A percentile compares a stretch with the other conserved stretches of the same genome.
These are phyloP conservation scores for Hololepta plana DNA, from an alignment of 2,888 invertebrate species.

Conservation along the genomic window DNA sequence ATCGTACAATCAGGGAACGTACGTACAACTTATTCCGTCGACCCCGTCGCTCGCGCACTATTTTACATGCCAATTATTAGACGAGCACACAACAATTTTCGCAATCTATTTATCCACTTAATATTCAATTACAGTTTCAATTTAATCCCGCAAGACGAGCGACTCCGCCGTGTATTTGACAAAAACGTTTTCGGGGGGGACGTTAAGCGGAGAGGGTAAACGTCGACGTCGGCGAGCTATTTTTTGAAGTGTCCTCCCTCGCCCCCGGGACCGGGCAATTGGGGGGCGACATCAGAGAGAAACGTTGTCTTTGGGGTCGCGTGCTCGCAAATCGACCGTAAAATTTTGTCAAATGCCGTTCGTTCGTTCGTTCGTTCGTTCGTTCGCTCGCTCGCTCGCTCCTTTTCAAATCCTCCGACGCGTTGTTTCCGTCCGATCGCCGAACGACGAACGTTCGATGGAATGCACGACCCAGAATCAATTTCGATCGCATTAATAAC, in stretches of 20 bases:
- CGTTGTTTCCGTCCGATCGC: no score
- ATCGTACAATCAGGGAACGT: no score
- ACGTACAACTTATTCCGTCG: no score
- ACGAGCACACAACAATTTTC: conserved; percentile 19
- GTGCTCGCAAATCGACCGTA: conserved; percentile 14
- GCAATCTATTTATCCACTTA: conserved; percentile 22
- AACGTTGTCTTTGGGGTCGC: conserved; percentile 11
- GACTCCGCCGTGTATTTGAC: no score
- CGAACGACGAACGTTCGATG: no score
- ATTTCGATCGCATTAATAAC: no score
- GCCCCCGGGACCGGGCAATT: no score
- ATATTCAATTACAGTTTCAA: conserved; percentile 23
- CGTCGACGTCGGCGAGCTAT: no score
- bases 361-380: no score
- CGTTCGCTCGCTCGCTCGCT: conserved; percentile 5
- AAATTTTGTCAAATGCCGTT: conserved; percentile 16
- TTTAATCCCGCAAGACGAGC: conserved; percentile 21
- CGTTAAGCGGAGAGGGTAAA: no score
- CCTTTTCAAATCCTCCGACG: background rate
- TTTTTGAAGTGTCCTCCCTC: conserved; percentile 22
- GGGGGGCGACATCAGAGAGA: conserved; percentile 15
- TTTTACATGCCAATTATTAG: conserved; percentile 20
- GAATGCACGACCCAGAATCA: background rate
- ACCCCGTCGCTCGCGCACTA: conserved; percentile 11
- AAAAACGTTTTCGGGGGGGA: no score